Evolutionary conservation across 2,888 invertebrate species (phyloP).

Genomic region (Erpobdella octoculata): DNA sequence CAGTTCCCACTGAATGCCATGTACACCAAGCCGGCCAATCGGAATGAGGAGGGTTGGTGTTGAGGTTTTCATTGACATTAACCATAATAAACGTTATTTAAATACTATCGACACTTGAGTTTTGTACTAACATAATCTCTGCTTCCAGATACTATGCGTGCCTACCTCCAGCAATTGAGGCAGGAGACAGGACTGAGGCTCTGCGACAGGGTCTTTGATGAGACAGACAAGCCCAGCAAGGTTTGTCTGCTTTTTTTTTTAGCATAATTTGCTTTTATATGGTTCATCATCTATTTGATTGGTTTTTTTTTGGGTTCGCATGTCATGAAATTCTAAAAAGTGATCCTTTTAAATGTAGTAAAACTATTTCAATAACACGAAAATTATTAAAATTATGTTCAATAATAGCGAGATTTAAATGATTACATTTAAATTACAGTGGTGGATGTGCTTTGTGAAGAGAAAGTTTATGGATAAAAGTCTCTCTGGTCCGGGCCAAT

Average conservation of each 20-base stretch:
- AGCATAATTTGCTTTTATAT: neutral
- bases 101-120: neutral
- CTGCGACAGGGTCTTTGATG: constrained; percentile 82
- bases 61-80: neutral
- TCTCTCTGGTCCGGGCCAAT: constrained; percentile 71
- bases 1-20: constrained; percentile 91
- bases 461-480: constrained; percentile 99
- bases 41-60: constrained; percentile 68
- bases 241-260: constrained; percentile 40
- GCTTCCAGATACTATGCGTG: constrained; percentile 73
- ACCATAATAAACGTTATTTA: neutral
- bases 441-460: constrained; percentile 99
- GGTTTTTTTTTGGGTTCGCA: neutral
- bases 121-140: neutral
- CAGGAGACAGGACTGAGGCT: constrained; percentile 88
- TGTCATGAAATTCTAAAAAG: constrained; percentile 40
- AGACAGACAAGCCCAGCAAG: constrained; percentile 90
- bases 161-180: constrained; percentile 83
- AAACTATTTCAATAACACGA: too few relatives aligned
- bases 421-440: too few relatives aligned
- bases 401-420: too few relatives aligned
- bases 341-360: too few relatives aligned
- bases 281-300: neutral
- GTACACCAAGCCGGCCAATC: constrained; percentile 73
- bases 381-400: too few relatives aligned